phyloP scores from a whole-genome alignment of 2,113 vertebrate genomes.

The Chionis minor region DNA sequence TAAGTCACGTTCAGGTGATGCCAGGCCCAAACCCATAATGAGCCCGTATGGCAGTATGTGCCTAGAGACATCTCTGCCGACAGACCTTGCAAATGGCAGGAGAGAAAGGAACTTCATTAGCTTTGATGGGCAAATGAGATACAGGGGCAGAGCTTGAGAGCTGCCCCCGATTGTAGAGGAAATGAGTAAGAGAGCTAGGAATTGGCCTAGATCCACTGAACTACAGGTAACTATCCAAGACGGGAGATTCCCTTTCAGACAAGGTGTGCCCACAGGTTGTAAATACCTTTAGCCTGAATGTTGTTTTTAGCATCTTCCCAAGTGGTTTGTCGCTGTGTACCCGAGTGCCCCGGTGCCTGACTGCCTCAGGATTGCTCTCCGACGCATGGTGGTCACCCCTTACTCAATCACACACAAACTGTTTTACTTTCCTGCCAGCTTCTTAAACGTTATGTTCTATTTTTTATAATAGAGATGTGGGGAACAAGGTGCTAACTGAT shows the following conservation, averaged over 20 bases:
- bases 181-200: neutral
- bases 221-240: neutral
- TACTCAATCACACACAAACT: neutral
- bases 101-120: neutral
- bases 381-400: accelerated
- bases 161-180: neutral
- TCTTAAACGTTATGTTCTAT: neutral
- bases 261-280: neutral
- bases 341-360: neutral
- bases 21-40: neutral
- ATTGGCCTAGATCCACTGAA: neutral
- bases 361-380: neutral
- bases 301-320: neutral
- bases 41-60: neutral
- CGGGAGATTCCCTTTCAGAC: neutral
- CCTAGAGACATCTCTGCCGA: neutral
- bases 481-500: neutral
- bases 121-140: neutral
- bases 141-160: neutral
- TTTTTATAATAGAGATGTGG: neutral
- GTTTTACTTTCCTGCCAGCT: neutral
- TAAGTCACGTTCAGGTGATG: neutral
- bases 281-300: neutral
- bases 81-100: neutral
- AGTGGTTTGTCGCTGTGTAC: neutral